These are phyloP conservation scores for Anhinga rufa DNA, from an alignment of 2,113 vertebrate species.

Conservation along the genomic window DNA sequence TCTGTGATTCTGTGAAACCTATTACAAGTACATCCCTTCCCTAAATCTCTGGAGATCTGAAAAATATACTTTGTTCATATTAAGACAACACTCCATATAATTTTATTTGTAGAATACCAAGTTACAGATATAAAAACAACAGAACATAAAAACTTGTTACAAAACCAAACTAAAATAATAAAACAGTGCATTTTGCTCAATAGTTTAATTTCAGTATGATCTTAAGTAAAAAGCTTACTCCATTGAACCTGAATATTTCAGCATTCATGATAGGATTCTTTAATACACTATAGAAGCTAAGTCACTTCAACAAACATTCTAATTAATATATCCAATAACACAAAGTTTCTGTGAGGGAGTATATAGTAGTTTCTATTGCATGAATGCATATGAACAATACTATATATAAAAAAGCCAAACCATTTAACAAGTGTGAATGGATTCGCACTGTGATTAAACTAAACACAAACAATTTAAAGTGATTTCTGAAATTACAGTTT, in stretches of 20 bases:
- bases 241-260: neutral
- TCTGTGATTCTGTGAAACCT: neutral
- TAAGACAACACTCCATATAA: neutral
- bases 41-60: neutral
- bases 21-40: neutral
- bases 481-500: neutral
- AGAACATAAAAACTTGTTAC: neutral
- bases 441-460: neutral
- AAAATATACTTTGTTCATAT: neutral
- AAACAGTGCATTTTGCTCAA: neutral
- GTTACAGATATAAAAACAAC: neutral
- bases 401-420: neutral
- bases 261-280: neutral
- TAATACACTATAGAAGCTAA: too few relatives aligned
- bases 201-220: neutral
- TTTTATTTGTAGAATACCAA: constrained; percentile 29
- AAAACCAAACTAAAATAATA: neutral
- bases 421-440: neutral
- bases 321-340: neutral
- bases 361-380: neutral
- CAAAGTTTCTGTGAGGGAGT: neutral
- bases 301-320: neutral
- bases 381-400: neutral
- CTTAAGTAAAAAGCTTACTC: neutral
- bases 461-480: neutral